Evolutionary conservation across 2,113 vertebrate species (phyloP).

Genomic region (Antigone vipio): DNA sequence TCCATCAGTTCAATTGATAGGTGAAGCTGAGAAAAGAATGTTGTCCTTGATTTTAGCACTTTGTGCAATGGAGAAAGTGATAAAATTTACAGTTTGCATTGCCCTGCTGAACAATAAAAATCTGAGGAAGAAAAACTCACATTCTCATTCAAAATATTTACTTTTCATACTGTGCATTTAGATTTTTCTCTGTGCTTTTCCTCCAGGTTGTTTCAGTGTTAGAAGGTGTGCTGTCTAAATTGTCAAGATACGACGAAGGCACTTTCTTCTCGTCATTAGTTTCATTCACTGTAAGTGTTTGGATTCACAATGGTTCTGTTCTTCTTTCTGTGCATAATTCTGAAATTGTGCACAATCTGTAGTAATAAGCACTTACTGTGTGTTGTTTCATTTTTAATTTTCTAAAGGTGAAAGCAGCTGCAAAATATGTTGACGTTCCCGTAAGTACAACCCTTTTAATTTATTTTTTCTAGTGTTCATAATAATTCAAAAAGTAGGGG

Average conservation of each 20-base stretch:
- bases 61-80: not conserved
- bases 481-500: not conserved
- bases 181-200: slow-evolving; percentile 11
- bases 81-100: not conserved
- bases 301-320: not conserved
- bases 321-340: not conserved
- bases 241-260: slow-evolving; percentile 95
- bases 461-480: not conserved
- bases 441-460: slow-evolving; percentile 80
- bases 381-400: slow-evolving; percentile 63
- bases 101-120: not conserved
- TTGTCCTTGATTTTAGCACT: not conserved
- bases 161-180: not conserved
- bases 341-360: not conserved
- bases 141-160: not conserved
- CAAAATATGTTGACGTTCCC: slow-evolving; percentile 95
- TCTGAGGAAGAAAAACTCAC: not conserved
- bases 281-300: slow-evolving; percentile 93
- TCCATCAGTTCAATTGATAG: not conserved
- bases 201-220: slow-evolving; percentile 87
- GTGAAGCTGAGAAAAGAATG: not conserved
- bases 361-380: slow-evolving; percentile 43
- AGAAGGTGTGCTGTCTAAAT: slow-evolving; percentile 89
- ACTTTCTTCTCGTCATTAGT: slow-evolving; percentile 96
- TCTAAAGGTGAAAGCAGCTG: slow-evolving; percentile 92